phyloP scores from a whole-genome alignment of 2,888 invertebrate genomes.

The Eupithecia pulchellata region DNA sequence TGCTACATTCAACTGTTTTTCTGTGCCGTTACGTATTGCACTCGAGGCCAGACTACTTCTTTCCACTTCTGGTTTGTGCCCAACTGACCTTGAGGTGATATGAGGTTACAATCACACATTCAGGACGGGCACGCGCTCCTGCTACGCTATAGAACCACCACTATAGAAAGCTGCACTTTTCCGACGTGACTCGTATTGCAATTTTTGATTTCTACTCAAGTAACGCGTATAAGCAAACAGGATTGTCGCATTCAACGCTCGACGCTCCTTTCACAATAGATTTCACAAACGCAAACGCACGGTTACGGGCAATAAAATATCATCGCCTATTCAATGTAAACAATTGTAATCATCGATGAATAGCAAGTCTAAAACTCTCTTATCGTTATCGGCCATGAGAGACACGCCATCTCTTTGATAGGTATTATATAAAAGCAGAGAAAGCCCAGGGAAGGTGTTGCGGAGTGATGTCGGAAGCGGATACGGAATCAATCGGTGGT shows the following conservation, averaged over 20 bases:
- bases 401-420: conserved; percentile 40
- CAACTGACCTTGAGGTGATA: conserved; percentile 72
- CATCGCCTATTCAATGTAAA: conserved; percentile 41
- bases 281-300: conserved; percentile 52
- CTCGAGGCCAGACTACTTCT: conserved; percentile 73
- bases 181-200: conserved; percentile 69
- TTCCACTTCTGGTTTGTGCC: conserved; percentile 74
- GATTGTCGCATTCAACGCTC: conserved; percentile 42
- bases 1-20: background rate
- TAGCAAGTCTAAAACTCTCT: conserved; percentile 30
- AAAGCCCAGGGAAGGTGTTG: conserved; percentile 66
- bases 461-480: conserved; percentile 72
- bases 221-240: conserved; percentile 48
- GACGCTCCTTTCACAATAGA: conserved; percentile 55
- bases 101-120: conserved; percentile 75
- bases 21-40: conserved; percentile 57
- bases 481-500: conserved; percentile 67
- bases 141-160: conserved; percentile 57
- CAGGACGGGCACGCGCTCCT: conserved; percentile 56
- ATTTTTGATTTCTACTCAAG: conserved; percentile 58
- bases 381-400: conserved; percentile 53
- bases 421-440: conserved; percentile 66
- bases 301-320: conserved; percentile 45
- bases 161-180: conserved; percentile 76
- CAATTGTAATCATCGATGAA: conserved; percentile 41